Evolutionary conservation across 1,140 invertebrate species (phyloP).

Genomic region (Anastrepha ludens): DNA sequence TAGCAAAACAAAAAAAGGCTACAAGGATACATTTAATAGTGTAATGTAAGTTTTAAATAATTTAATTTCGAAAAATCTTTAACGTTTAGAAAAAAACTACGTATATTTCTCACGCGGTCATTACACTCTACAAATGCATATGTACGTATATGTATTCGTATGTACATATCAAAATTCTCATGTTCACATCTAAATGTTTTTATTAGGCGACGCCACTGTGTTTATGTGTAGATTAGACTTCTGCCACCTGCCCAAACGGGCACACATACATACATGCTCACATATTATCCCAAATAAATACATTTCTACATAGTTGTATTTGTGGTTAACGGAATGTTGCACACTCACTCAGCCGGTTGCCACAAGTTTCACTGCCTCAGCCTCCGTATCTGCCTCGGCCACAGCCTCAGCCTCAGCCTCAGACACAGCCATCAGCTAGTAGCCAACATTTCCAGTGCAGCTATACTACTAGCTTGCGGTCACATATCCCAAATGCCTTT

Average conservation of each 20-base stretch:
- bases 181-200: neutral
- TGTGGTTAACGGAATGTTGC: slow-evolving; percentile 25
- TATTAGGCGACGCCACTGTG: neutral
- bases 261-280: neutral
- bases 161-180: neutral
- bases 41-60: too few species aligned
- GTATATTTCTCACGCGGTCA: neutral
- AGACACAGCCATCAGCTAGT: too few species aligned
- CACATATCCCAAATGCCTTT: slow-evolving; percentile 19
- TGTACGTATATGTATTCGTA: neutral
- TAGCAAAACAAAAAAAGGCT: too few species aligned
- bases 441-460: too few species aligned
- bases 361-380: neutral
- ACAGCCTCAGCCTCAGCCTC: too few species aligned
- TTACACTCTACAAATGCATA: neutral
- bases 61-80: too few species aligned
- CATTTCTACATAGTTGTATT: neutral
- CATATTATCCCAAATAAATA: too few species aligned
- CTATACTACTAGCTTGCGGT: neutral
- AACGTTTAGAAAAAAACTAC: too few species aligned
- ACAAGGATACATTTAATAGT: too few species aligned
- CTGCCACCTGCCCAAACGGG: neutral
- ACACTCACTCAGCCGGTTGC: slow-evolving; percentile 25
- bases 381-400: too few species aligned
- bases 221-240: neutral